These are phyloP conservation scores for Sebastes alutus DNA, from an alignment of 2,797 vertebrate genomes.

Conservation along the genomic window DNA sequence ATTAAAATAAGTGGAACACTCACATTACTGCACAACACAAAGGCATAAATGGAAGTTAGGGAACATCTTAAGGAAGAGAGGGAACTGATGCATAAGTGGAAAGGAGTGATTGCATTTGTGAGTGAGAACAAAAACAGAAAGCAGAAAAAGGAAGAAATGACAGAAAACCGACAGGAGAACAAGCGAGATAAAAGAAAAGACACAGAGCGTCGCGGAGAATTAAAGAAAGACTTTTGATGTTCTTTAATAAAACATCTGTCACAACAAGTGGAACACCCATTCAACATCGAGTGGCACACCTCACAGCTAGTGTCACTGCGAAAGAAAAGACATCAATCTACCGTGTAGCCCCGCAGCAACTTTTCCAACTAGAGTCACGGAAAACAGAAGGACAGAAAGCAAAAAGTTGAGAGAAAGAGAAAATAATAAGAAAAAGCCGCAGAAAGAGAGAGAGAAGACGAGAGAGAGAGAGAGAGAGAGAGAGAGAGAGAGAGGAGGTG, in stretches of 20 bases:
- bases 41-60: slow-evolving; percentile 32
- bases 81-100: background rate
- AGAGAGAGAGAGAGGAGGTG: slow-evolving; percentile 26
- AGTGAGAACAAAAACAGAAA: slow-evolving; percentile 1
- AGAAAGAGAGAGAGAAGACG: background rate
- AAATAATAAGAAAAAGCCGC: background rate
- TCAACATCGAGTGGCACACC: slow-evolving; percentile 23
- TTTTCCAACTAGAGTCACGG: background rate
- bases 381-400: background rate
- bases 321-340: slow-evolving; percentile 22
- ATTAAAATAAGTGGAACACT: slow-evolving; percentile 63
- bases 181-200: slow-evolving; percentile 39
- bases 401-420: slow-evolving; percentile 30
- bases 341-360: background rate
- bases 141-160: slow-evolving; percentile 6
- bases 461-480: background rate
- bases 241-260: slow-evolving; percentile 51
- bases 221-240: slow-evolving; percentile 49
- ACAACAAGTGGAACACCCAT: slow-evolving; percentile 24
- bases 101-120: background rate
- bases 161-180: slow-evolving; percentile 40
- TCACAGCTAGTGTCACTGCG: slow-evolving; percentile 16
- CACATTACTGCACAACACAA: slow-evolving; percentile 48
- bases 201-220: slow-evolving; percentile 23
- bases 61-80: background rate